phyloP scores from a whole-genome alignment of 2,888 invertebrate species.

The Drosophila setosimentum region DNA sequence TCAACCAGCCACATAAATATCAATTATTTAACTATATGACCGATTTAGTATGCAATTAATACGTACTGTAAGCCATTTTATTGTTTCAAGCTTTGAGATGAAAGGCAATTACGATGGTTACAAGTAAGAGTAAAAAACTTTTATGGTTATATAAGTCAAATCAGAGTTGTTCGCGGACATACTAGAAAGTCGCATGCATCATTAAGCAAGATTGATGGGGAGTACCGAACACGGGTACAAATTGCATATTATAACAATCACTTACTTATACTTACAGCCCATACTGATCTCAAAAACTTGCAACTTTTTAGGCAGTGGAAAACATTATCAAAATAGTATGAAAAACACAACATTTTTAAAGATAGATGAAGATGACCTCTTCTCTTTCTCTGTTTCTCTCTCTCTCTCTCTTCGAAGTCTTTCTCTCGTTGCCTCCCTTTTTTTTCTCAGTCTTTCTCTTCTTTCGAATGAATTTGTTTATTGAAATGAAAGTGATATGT shows the following conservation, averaged over 20 bases:
- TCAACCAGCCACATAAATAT: background rate
- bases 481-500: slow-evolving; percentile 11
- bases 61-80: background rate
- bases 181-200: slow-evolving; percentile 23
- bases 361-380: background rate
- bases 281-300: background rate
- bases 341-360: background rate
- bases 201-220: slow-evolving; percentile 5
- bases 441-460: background rate
- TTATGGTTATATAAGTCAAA: background rate
- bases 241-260: background rate
- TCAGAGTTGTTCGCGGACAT: background rate
- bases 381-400: background rate
- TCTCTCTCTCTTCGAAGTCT: background rate
- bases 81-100: background rate
- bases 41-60: background rate
- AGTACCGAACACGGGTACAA: background rate
- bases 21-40: background rate
- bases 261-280: background rate
- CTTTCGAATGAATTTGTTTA: background rate
- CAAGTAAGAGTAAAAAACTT: background rate
- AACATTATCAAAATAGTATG: background rate
- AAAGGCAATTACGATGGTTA: background rate
- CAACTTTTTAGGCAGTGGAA: background rate
- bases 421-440: too few species aligned